Evolutionary conservation across 2,888 invertebrate species (phyloP), one percentile per base, ranked within the genome.

Genomic region (Melanotus villosus): DNA sequence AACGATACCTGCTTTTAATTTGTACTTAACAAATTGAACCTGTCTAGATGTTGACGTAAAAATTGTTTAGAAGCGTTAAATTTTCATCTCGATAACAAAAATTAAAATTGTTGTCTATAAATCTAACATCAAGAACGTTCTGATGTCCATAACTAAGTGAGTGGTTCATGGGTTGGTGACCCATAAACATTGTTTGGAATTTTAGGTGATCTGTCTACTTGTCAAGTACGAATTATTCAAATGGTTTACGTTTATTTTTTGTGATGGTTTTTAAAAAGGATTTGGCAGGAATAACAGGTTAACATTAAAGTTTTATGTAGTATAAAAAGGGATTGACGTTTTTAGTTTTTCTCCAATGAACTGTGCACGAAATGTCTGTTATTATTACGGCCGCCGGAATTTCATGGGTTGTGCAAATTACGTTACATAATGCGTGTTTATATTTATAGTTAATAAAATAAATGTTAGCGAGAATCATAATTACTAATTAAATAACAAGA

Each of bases 111-210:
- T 47, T 47, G 10, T n/a, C 10, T 1, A 12, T 14, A 50, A 26
- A 50, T 1, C 26, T 26, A 14, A 9, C 30, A 12, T 50, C 19
- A 50, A 50, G n/a, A 50, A 30, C 50, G n/a, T 50, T 50, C 50
- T 14, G 1, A 23, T 12, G 26, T 26, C 3, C 9, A n/a, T n/a
- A n/a, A n/a, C n/a, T n/a, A n/a, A n/a, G n/a, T 12, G 23, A 47
- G 26, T 14, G 30, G 50, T 2, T 26, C 50, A 2, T 50, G 50
- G 50, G 50, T 50, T 50, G 14, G 26, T 50, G 50, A 23, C 50
- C 50, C 26, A 43, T 10, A 43, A 18, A 43, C 18, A 19, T 19
- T 43, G 43, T n/a, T 1, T 43, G 19, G 1, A 9, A 7, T 41
- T 41, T 41, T 41, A 16, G 6, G 14, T 18, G 41, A 16, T 18